phyloP scores from a whole-genome alignment of 2,113 vertebrate species.

The Phoenicopterus ruber region DNA sequence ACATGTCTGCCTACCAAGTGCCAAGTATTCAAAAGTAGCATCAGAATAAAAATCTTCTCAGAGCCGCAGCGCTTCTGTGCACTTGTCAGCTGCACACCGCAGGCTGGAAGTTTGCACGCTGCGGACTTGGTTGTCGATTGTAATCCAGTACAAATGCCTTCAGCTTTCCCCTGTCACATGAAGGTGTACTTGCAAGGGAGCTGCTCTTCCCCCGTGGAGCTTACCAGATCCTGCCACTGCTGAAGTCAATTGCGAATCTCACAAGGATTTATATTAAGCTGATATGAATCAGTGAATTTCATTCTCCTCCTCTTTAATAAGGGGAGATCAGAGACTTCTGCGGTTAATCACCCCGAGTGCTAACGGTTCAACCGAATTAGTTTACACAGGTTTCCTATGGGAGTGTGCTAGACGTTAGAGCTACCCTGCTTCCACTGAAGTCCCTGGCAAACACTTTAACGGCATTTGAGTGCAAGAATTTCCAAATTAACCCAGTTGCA shows the following conservation, averaged over 20 bases:
- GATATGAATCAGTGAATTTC: slow-evolving; percentile 56
- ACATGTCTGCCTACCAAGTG: slow-evolving; percentile 9
- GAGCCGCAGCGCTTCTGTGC: neutral
- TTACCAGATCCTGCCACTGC: neutral
- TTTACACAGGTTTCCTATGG: slow-evolving; percentile 37
- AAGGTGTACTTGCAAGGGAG: neutral
- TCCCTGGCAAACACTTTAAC: neutral
- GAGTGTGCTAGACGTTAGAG: neutral
- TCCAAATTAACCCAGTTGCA: neutral
- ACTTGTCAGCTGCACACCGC: neutral
- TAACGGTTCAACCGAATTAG: slow-evolving; percentile 39
- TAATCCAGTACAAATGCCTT: neutral
- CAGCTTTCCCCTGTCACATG: neutral
- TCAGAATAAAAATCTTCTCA: neutral
- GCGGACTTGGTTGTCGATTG: neutral
- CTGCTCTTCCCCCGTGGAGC: neutral
- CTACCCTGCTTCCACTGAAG: neutral
- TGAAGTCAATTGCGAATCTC: neutral
- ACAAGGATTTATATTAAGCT: slow-evolving; percentile 54
- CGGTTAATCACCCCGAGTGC: slow-evolving; percentile 25
- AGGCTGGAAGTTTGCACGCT: neutral
- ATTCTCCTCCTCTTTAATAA: slow-evolving; percentile 50
- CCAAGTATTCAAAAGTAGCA: slow-evolving; percentile 52
- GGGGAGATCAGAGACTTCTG: slow-evolving; percentile 51
- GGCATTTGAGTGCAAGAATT: neutral